Conservation (phyloP, 2,797 vertebrate genomes). For the Myotis daubentonii region DNA sequence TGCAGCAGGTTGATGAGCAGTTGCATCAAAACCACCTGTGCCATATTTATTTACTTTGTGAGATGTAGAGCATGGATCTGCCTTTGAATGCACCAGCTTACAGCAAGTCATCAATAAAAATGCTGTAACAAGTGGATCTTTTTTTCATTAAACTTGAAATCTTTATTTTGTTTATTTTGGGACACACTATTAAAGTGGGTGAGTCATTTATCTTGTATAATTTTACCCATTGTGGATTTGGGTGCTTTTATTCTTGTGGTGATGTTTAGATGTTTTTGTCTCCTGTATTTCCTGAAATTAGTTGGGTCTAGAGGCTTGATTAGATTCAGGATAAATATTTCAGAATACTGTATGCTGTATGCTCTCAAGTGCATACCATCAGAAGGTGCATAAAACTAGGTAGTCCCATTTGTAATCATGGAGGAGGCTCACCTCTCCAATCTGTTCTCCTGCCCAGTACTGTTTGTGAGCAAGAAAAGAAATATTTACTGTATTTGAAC, state of each 20-base stretch:
- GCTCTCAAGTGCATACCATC: neutral
- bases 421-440: neutral
- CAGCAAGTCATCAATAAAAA: neutral
- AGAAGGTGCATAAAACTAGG: neutral
- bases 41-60: neutral
- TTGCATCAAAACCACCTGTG: neutral
- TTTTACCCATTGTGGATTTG: neutral
- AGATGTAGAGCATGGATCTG: fast-evolving
- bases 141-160: neutral
- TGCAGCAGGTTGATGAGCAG: neutral
- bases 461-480: slow-evolving; percentile 10
- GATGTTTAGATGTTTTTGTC: neutral
- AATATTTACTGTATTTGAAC: neutral
- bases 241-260: neutral
- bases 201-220: neutral
- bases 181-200: neutral
- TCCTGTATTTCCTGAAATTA: neutral
- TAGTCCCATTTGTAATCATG: neutral
- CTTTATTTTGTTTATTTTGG: neutral
- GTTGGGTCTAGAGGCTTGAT: neutral
- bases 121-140: neutral
- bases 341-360: neutral
- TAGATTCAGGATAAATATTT: neutral
- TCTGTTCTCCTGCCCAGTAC: neutral
- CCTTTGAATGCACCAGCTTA: neutral